Evolutionary conservation across 1,140 invertebrate species (phyloP).

Genomic region (Conopomorpha cramerella): DNA sequence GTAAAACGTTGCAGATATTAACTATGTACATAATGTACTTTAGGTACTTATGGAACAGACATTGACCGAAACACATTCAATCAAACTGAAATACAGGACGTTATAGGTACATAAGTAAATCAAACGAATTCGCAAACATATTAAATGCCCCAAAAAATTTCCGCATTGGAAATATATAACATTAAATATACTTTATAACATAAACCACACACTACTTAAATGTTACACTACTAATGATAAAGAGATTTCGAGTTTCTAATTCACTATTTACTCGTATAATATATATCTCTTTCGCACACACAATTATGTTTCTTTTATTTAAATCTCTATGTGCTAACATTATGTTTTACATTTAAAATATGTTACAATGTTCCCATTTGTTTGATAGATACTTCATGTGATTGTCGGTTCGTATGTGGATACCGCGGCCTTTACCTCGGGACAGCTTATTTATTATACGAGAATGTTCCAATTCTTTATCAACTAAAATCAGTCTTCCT

Average conservation of each 20-base stretch:
- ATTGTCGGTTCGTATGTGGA: slow-evolving; percentile 12
- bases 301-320: slow-evolving; percentile 31
- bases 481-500: not conserved
- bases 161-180: slow-evolving; percentile 32
- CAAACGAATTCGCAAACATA: slow-evolving; percentile 32
- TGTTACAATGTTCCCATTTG: slow-evolving; percentile 57
- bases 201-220: slow-evolving; percentile 27
- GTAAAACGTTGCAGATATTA: not conserved
- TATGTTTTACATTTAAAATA: slow-evolving; percentile 53
- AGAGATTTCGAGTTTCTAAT: slow-evolving; percentile 38
- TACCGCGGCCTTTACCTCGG: not conserved
- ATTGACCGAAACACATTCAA: slow-evolving; percentile 23
- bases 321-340: slow-evolving; percentile 42
- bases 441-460: not conserved
- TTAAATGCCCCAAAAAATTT: slow-evolving; percentile 46
- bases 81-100: slow-evolving; percentile 27
- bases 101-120: slow-evolving; percentile 25
- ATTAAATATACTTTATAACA: slow-evolving; percentile 34
- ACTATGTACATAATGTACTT: slow-evolving; percentile 7
- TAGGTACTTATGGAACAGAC: slow-evolving; percentile 38
- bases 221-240: slow-evolving; percentile 39
- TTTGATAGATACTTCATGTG: slow-evolving; percentile 34
- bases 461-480: not conserved
- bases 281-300: slow-evolving; percentile 37
- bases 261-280: slow-evolving; percentile 12